phyloP scores from a whole-genome alignment of 2,113 vertebrate genomes.

The Ardeotis arabs region DNA sequence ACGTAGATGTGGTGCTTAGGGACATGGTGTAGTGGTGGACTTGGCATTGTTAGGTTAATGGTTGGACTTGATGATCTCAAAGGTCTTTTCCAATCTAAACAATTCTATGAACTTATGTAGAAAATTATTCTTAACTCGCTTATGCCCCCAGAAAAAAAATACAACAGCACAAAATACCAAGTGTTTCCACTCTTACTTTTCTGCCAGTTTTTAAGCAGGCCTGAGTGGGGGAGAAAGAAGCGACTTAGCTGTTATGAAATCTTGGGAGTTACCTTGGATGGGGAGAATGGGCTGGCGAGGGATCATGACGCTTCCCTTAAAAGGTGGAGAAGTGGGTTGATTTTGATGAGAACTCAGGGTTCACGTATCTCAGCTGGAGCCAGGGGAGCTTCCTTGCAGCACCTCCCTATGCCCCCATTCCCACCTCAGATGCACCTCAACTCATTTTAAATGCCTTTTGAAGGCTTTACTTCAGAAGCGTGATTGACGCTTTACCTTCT shows the following conservation, averaged over 20 bases:
- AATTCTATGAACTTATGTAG: background rate
- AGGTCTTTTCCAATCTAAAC: background rate
- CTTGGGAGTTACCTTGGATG: background rate
- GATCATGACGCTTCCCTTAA: background rate
- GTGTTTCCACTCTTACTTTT: background rate
- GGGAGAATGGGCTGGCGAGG: background rate
- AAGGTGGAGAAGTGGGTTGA: background rate
- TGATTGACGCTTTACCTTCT: background rate
- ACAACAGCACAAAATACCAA: background rate
- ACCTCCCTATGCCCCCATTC: rapidly evolving
- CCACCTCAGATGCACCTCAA: no score
- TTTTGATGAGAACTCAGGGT: background rate
- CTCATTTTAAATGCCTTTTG: background rate
- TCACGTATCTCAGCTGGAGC: rapidly evolving
- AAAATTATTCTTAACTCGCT: background rate
- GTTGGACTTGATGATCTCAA: background rate
- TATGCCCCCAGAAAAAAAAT: background rate
- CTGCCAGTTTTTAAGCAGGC: background rate
- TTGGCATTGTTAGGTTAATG: no score
- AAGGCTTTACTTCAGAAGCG: background rate
- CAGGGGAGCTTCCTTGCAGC: no score
- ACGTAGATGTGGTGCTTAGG: no score
- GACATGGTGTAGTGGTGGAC: no score
- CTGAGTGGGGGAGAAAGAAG: background rate
- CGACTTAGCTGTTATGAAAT: rapidly evolving